Base-by-base conservation (phyloP, 1,140 invertebrate species). In the Hypsibius dujardini region DNA sequence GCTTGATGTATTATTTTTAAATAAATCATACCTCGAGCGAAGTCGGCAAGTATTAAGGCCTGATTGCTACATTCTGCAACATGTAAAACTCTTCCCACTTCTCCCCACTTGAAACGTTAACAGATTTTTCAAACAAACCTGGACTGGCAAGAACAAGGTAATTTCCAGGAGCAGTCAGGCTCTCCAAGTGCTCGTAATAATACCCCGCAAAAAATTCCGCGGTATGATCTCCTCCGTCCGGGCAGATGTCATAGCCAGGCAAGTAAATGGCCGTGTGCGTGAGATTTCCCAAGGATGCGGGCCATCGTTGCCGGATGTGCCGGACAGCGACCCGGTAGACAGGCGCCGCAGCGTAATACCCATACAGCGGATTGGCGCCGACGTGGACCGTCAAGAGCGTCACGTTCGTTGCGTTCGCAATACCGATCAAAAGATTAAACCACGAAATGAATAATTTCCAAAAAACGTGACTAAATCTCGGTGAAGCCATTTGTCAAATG, bases 191-290 rank as follows among this genome's bases (percentile, higher is more conserved):
- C 7, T 3, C 3, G 3, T 15, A 42, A 67, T 67, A 67, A 67
- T 15, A 67, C 3, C 3, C 62, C 12, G 62, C 42, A 67, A 67
- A 12, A 67, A 67, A 67, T 67, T 67, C 62, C 12, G 3, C 42
- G 12, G 45, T 42, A 67, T 45, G 62, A 42, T 67, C 62, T 7
- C 62, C 62, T 15, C 62, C 62, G 42, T 67, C 62, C 3, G 12
- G 12, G 62, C 62, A 67, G 7, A 67, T 7, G 62, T 67, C 62
- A 67, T 67, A 67, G 12, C 62, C 62, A 67, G 62, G 62, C 3
- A 67, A 42, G 42, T 15, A 67, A 7, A 67, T 15, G 12, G 62
- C 12, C 45, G 45, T 15, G 62, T 67, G 62, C 12, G 12, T 12
- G 12, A 67, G 12, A 67, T 45, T 67, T 12, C 62, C 42, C 42